Conservation (phyloP, 2,797 vertebrate genomes). For the Huso huso region DNA sequence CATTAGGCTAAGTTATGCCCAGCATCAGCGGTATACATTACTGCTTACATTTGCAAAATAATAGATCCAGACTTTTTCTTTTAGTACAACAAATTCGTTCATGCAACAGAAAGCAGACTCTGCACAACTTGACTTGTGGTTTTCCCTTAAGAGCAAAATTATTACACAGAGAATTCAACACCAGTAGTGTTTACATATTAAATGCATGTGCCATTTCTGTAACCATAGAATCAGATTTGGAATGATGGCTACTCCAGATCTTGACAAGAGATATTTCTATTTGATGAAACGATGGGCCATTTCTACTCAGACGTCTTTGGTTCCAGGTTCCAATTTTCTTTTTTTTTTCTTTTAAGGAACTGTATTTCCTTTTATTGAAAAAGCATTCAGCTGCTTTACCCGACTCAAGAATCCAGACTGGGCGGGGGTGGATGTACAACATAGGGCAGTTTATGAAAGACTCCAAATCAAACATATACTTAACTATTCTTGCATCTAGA, state of each 20-base stretch:
- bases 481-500: neutral
- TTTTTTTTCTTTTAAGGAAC: conserved; percentile 20
- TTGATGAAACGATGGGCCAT: conserved; percentile 39
- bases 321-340: conserved; percentile 45
- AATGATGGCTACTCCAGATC: conserved; percentile 44
- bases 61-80: conserved; percentile 34
- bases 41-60: conserved; percentile 36
- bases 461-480: too few species aligned
- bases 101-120: conserved; percentile 63
- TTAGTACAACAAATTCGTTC: conserved; percentile 33
- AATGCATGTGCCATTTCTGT: conserved; percentile 45
- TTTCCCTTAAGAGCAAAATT: conserved; percentile 57
- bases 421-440: too few species aligned
- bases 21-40: conserved; percentile 55
- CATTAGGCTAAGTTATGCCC: conserved; percentile 40
- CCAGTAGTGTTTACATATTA: conserved; percentile 46
- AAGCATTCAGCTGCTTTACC: conserved; percentile 37
- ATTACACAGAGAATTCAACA: conserved; percentile 42
- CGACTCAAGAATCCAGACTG: too few species aligned
- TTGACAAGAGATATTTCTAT: conserved; percentile 23
- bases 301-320: conserved; percentile 51
- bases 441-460: too few species aligned
- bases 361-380: conserved; percentile 1
- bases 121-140: conserved; percentile 56
- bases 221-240: conserved; percentile 48